These are phyloP conservation scores for Protobothrops flavoviridis DNA, from an alignment of 2,113 vertebrate genomes.

Conservation along the genomic window DNA sequence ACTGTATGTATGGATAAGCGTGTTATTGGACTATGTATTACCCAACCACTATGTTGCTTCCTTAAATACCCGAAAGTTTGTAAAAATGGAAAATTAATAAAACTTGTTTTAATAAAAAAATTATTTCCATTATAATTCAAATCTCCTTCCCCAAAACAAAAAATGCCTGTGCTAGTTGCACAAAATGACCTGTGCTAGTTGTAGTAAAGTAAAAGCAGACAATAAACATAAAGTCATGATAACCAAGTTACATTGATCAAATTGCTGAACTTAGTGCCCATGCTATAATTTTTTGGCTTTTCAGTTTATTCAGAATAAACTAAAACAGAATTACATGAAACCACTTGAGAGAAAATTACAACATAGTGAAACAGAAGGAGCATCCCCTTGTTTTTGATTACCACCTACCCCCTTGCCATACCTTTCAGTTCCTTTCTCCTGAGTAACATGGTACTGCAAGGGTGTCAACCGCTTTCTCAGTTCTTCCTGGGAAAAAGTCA, in stretches of 20 bases:
- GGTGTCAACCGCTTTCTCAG: conserved; percentile 90
- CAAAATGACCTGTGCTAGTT: conserved; percentile 68
- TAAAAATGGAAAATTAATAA: no score
- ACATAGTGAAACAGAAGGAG: neutral
- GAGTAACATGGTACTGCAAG: conserved; percentile 93
- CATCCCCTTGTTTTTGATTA: conserved; percentile 16
- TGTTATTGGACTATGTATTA: no score
- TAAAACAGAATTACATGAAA: conserved; percentile 51
- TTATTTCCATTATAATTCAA: conserved; percentile 72
- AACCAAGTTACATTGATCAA: conserved; percentile 61
- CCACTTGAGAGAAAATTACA: conserved; percentile 23
- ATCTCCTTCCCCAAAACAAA: conserved; percentile 69
- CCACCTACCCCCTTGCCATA: conserved; percentile 62
- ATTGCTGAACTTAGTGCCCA: conserved; percentile 49
- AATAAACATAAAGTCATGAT: conserved; percentile 68
- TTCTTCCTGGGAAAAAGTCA: conserved; percentile 88
- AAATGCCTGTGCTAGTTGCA: conserved; percentile 67
- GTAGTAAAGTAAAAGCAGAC: conserved; percentile 77
- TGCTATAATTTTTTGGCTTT: conserved; percentile 60
- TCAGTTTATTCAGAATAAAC: conserved; percentile 65
- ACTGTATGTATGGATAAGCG: no score
- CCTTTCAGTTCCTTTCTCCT: conserved; percentile 97
- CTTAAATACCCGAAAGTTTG: no score
- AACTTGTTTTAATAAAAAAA: no score
- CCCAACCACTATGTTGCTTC: no score